Evolutionary conservation across 2,888 invertebrate species (phyloP).

Genomic region (Buathra laborator): DNA sequence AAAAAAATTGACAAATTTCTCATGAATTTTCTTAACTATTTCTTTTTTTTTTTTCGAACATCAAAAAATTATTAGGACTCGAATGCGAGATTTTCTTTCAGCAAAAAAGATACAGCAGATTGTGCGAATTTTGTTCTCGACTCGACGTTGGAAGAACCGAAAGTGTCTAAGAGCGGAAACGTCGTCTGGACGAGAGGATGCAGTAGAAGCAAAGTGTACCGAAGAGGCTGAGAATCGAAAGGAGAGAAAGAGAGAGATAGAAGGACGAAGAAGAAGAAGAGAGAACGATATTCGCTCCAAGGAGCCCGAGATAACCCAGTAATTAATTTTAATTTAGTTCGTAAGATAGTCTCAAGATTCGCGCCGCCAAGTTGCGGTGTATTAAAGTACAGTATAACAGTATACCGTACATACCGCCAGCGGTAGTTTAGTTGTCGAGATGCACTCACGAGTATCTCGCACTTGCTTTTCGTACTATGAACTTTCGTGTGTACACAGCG

Average conservation of each 20-base stretch:
- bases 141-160: not conserved
- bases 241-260: not conserved
- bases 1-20: too few relatives aligned
- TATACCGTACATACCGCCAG: not conserved
- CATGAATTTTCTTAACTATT: too few relatives aligned
- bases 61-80: too few relatives aligned
- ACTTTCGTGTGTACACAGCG: not conserved
- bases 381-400: not conserved
- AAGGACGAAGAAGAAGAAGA: not conserved
- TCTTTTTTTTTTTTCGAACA: too few relatives aligned
- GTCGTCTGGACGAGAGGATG: constrained; percentile 4
- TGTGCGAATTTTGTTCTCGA: not conserved
- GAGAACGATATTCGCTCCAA: constrained; percentile 12
- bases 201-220: constrained; percentile 1
- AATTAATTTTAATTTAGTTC: constrained; percentile 71
- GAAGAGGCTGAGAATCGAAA: not conserved
- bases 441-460: not conserved
- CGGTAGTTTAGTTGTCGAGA: constrained; percentile 1
- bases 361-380: constrained; percentile 22
- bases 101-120: not conserved
- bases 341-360: constrained; percentile 58
- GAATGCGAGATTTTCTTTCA: too few relatives aligned
- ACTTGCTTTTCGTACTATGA: constrained; percentile 4
- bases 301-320: constrained; percentile 65
- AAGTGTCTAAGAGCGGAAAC: not conserved